phyloP scores from a whole-genome alignment of 64 coral and sea anemone genomes.

The Montipora efflorescens region DNA sequence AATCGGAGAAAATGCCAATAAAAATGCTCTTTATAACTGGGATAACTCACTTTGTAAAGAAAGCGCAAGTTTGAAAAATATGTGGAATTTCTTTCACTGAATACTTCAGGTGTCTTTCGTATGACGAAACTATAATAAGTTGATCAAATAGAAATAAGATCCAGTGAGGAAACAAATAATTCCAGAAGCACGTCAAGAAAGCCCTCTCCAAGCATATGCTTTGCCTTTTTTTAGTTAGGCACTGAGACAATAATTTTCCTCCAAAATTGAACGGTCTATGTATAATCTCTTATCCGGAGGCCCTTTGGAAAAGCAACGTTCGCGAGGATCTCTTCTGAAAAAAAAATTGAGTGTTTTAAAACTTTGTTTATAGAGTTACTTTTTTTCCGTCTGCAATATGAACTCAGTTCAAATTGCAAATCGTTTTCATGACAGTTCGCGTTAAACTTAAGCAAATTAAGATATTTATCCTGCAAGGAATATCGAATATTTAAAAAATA shows the following conservation, averaged over 20 bases:
- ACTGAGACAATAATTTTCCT: background rate
- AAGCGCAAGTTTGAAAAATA: background rate
- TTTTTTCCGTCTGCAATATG: background rate
- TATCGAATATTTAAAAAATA: background rate
- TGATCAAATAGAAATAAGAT: background rate
- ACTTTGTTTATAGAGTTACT: background rate
- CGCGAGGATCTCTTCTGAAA: background rate
- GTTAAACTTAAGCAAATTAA: conserved; percentile 40
- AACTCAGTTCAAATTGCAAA: background rate
- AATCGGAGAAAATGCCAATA: conserved; percentile 13
- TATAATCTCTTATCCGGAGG: background rate
- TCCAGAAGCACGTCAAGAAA: conserved; percentile 13
- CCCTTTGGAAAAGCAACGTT: background rate
- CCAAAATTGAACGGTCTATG: background rate
- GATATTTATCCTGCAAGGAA: conserved; percentile 30
- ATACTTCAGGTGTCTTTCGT: conserved; percentile 10
- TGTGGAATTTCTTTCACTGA: background rate
- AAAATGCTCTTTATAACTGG: no score
- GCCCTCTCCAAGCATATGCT: conserved; percentile 2
- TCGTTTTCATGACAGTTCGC: background rate
- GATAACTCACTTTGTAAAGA: background rate
- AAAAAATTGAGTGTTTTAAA: background rate
- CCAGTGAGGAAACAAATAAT: conserved; percentile 7
- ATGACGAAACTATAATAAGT: background rate
- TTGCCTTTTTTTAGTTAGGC: conserved; percentile 24